These are phyloP conservation scores for Chaenocephalus aceratus DNA, from an alignment of 2,113 vertebrate species.

Conservation along the genomic window DNA sequence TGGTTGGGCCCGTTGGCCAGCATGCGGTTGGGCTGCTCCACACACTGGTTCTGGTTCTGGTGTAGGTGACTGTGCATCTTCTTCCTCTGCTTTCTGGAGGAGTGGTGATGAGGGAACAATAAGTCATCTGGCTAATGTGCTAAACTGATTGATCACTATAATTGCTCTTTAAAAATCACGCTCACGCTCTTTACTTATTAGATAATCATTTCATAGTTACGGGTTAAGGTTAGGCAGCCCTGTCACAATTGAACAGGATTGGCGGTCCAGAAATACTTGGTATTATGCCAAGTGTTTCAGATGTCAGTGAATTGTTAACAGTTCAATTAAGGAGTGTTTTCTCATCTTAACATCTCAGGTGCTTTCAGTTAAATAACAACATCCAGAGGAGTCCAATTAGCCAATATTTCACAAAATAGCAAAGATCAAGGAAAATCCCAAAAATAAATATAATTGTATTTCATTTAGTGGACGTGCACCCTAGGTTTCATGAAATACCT, in stretches of 20 bases:
- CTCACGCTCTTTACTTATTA: background rate
- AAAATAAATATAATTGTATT: no score
- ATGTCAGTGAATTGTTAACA: background rate
- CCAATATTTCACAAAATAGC: background rate
- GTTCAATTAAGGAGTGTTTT: background rate
- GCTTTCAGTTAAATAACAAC: background rate
- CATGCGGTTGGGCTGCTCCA: slow-evolving; percentile 92
- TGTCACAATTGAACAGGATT: no score
- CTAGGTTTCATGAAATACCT: background rate
- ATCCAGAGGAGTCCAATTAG: background rate
- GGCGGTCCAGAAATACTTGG: no score
- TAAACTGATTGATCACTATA: background rate
- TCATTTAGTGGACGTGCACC: background rate
- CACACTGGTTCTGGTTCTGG: slow-evolving; percentile 97
- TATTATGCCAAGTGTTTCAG: background rate
- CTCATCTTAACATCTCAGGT: background rate
- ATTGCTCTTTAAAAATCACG: slow-evolving; percentile 3
- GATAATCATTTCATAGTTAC: background rate
- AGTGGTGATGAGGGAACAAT: slow-evolving; percentile 21
- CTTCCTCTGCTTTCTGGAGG: slow-evolving; percentile 92
- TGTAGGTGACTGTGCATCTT: slow-evolving; percentile 94
- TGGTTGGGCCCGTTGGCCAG: slow-evolving; percentile 94
- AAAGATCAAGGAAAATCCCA: background rate
- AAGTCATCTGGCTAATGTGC: slow-evolving; percentile 1
- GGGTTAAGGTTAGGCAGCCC: background rate